These are phyloP conservation scores for Emydura subglobosa DNA, from an alignment of 2,113 vertebrate genomes.

Conservation along the genomic window DNA sequence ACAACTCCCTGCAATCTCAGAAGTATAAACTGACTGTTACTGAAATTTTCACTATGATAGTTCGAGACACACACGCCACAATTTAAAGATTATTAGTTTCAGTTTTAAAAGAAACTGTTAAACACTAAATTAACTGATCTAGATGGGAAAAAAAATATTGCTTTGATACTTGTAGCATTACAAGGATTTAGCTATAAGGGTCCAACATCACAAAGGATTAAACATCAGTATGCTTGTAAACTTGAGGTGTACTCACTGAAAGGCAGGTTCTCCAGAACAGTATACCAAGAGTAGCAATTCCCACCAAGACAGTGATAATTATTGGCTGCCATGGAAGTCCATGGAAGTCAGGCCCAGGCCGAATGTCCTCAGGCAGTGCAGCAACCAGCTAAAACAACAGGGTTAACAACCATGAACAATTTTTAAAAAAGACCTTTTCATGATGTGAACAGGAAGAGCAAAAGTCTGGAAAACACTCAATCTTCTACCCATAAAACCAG, in stretches of 20 bases:
- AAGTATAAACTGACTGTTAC: neutral
- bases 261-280: slow-evolving; percentile 94
- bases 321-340: slow-evolving; percentile 93
- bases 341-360: slow-evolving; percentile 89
- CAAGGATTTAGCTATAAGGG: neutral
- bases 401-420: neutral
- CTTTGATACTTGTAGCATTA: neutral
- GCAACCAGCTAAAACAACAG: slow-evolving; percentile 84
- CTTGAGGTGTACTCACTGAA: slow-evolving; percentile 83
- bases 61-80: neutral
- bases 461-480: slow-evolving; percentile 5
- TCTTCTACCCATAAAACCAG: neutral
- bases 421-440: slow-evolving; percentile 55
- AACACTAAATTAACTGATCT: neutral
- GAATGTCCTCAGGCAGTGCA: slow-evolving; percentile 89
- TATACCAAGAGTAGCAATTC: slow-evolving; percentile 84
- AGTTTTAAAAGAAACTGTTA: neutral
- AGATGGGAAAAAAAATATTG: neutral
- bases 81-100: neutral
- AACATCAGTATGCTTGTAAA: neutral
- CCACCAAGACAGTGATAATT: slow-evolving; percentile 84
- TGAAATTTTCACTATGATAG: neutral
- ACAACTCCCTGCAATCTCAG: neutral
- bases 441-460: slow-evolving; percentile 50
- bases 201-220: fast-evolving